phyloP scores from a whole-genome alignment of 2,888 invertebrate species.

The Thera britannica region DNA sequence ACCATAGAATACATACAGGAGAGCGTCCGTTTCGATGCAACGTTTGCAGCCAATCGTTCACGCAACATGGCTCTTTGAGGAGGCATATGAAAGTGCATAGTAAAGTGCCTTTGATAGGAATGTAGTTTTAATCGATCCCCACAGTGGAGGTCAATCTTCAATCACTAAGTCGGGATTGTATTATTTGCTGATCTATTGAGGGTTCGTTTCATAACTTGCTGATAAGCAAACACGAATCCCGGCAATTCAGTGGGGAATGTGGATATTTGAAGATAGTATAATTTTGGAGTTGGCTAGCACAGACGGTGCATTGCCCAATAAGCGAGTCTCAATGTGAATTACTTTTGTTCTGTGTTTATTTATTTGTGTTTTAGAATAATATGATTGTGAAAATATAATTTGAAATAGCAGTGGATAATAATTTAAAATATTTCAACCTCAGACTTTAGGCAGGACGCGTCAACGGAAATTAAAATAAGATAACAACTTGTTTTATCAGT shows the following conservation, averaged over 20 bases:
- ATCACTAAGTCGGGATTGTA: no score
- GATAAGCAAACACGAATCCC: no score
- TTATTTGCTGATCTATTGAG: no score
- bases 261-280: no score
- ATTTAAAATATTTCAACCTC: background rate
- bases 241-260: no score
- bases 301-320: no score
- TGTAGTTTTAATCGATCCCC: background rate
- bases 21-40: conserved; percentile 73
- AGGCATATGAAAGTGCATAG: conserved; percentile 77
- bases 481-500: background rate
- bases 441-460: background rate
- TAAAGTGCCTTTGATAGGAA: conserved; percentile 42
- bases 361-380: background rate
- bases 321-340: no score
- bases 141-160: no score
- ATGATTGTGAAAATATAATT: background rate
- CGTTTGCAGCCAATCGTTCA: conserved; percentile 72
- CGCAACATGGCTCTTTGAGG: conserved; percentile 72
- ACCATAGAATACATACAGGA: conserved; percentile 74
- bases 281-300: no score
- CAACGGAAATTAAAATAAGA: background rate
- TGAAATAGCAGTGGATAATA: background rate
- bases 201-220: no score
- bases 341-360: background rate